These are phyloP conservation scores for Loriculus beryllinus DNA, from an alignment of 2,797 vertebrate species.

Conservation along the genomic window DNA sequence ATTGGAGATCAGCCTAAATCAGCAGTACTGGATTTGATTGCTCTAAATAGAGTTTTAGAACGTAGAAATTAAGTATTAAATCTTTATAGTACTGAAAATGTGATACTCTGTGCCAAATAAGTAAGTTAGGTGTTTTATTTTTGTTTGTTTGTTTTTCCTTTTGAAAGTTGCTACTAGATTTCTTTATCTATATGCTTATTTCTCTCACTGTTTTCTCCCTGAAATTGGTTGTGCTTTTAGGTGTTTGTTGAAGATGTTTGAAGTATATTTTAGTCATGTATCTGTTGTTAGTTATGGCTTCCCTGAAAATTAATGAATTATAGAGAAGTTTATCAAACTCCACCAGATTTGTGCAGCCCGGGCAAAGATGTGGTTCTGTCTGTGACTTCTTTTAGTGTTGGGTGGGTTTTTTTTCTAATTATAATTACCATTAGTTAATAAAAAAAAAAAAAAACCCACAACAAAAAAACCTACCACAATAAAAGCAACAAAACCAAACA, in stretches of 20 bases:
- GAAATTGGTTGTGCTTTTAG: neutral
- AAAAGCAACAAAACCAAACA: neutral
- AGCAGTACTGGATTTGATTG: neutral
- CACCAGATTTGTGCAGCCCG: neutral
- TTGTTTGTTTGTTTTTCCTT: no score
- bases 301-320: neutral
- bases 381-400: neutral
- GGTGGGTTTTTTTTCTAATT: neutral
- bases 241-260: neutral
- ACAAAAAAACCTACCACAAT: no score
- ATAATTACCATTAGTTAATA: neutral
- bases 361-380: neutral
- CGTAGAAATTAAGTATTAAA: neutral
- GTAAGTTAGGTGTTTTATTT: neutral
- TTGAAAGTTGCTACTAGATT: neutral
- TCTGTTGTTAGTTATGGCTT: neutral
- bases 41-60: neutral
- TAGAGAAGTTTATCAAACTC: neutral
- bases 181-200: neutral
- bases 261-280: neutral
- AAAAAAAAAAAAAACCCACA: no score
- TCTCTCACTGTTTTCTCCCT: neutral
- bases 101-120: neutral
- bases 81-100: neutral
- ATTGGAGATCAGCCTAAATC: neutral